These are phyloP conservation scores for Pseudorasbora parva DNA, from an alignment of 2,113 vertebrate species.

Conservation along the genomic window DNA sequence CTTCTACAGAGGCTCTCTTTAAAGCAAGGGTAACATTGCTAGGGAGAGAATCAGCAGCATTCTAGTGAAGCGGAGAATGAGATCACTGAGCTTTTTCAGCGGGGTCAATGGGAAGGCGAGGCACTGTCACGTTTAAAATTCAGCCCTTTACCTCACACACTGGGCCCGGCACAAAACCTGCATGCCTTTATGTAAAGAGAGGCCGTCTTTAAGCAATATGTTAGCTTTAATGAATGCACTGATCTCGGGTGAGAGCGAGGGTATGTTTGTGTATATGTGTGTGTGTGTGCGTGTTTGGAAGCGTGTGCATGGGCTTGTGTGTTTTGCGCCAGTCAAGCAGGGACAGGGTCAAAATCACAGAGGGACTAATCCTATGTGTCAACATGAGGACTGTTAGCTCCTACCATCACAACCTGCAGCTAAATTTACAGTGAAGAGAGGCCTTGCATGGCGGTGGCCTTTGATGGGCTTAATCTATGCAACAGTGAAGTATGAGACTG, in stretches of 20 bases:
- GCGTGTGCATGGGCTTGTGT: constrained; percentile 47
- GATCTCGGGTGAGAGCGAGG: constrained; percentile 58
- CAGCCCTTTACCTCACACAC: constrained; percentile 72
- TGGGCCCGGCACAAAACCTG: constrained; percentile 67
- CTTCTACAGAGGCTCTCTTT: constrained; percentile 69
- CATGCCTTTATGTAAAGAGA: constrained; percentile 75
- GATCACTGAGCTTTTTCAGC: constrained; percentile 77
- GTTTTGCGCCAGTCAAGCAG: constrained; percentile 75
- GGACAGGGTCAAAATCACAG: constrained; percentile 72
- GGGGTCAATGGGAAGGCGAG: constrained; percentile 75
- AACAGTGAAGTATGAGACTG: constrained; percentile 52
- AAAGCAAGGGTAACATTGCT: constrained; percentile 69
- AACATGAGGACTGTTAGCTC: constrained; percentile 70
- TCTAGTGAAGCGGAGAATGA: constrained; percentile 77
- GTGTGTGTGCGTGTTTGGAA: constrained; percentile 28
- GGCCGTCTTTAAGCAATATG: constrained; percentile 73
- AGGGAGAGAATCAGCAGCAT: constrained; percentile 76
- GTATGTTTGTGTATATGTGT: constrained; percentile 26
- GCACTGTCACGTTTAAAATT: constrained; percentile 75
- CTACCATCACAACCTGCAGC: constrained; percentile 61
- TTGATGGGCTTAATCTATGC: constrained; percentile 61
- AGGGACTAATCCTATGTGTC: constrained; percentile 76
- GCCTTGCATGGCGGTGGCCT: constrained; percentile 58
- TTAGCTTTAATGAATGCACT: constrained; percentile 75
- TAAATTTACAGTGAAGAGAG: constrained; percentile 68